Evolutionary conservation across 2,113 vertebrate genomes (phyloP).

Genomic region (Todiramphus saurophagus): DNA sequence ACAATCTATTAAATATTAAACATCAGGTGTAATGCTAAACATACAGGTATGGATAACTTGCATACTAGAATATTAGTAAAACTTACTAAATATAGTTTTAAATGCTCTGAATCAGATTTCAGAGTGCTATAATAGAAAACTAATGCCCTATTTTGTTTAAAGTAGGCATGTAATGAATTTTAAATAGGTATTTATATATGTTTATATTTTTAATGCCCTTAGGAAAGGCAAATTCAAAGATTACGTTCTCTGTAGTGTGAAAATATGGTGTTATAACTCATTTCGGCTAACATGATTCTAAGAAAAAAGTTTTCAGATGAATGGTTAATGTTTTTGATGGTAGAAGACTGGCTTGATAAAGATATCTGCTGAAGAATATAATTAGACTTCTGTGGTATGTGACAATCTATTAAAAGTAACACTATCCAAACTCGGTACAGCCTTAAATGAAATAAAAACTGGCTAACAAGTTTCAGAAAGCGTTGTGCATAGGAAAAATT

Average conservation of each 20-base stretch:
- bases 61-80: not conserved
- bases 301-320: not conserved
- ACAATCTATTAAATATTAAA: not conserved
- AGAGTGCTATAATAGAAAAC: not conserved
- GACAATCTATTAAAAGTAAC: not conserved
- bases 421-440: not conserved
- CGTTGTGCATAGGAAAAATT: not conserved
- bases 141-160: not conserved
- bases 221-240: not conserved
- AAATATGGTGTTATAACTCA: not conserved
- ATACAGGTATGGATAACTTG: not conserved
- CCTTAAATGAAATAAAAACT: not conserved
- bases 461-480: not conserved
- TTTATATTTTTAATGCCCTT: not conserved
- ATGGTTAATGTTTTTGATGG: not conserved
- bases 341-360: not conserved
- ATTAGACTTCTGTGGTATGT: not conserved
- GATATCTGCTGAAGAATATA: not conserved
- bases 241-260: not conserved
- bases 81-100: not conserved
- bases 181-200: not conserved
- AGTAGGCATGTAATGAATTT: not conserved
- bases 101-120: not conserved
- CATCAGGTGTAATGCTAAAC: not conserved
- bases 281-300: not conserved